Percentiles rank a stretch among this genome's conserved stretches.
These are phyloP conservation scores for Onychomys arenicola DNA, from an alignment of 2,797 vertebrate species.

Conservation along the genomic window DNA sequence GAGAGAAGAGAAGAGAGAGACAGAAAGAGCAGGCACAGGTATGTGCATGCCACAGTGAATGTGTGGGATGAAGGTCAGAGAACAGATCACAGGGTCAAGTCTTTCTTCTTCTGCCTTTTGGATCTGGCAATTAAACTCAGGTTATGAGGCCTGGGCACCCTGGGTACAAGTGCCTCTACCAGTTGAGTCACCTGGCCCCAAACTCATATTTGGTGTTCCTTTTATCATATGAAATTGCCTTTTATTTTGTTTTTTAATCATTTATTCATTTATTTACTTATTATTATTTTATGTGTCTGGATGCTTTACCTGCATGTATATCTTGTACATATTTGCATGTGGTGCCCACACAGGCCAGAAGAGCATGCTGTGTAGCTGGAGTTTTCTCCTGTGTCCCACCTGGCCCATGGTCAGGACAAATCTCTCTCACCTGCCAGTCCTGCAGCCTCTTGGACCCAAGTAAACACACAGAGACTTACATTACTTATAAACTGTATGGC, in stretches of 20 bases:
- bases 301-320: not conserved
- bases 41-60: not conserved
- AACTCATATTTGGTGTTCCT: not conserved
- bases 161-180: not conserved
- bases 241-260: not conserved
- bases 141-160: not conserved
- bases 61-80: too few species aligned
- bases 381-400: too few species aligned
- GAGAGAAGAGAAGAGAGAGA: not conserved
- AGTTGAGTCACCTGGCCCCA: not conserved
- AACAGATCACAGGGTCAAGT: not conserved
- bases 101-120: not conserved
- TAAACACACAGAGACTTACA: too few species aligned
- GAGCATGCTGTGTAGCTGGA: not conserved
- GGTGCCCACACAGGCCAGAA: not conserved
- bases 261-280: not conserved
- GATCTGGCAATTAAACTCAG: not conserved
- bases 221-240: not conserved
- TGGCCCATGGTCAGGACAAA: too few species aligned
- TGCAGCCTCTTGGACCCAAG: too few species aligned
- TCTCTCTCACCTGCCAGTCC: too few species aligned
- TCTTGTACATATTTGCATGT: not conserved
- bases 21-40: not conserved
- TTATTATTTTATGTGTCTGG: too few species aligned
- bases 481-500: too few species aligned